These are phyloP conservation scores for Anticlea derivata DNA, from an alignment of 2,888 invertebrate species.

Conservation along the genomic window DNA sequence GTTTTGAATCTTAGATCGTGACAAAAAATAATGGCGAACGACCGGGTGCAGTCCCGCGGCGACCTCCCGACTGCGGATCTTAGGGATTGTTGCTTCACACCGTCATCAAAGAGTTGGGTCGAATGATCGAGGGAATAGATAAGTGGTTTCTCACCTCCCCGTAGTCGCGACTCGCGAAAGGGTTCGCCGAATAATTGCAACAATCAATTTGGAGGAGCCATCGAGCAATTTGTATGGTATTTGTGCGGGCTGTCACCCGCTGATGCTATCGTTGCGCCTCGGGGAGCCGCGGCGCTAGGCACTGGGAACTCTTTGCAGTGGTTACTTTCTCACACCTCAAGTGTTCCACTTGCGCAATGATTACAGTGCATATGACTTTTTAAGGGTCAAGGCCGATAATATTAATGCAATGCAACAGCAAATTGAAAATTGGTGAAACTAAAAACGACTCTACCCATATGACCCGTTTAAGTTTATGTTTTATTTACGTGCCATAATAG, in stretches of 20 bases:
- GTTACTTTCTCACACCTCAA: conserved; percentile 78
- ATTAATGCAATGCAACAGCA: not conserved
- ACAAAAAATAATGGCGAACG: conserved; percentile 69
- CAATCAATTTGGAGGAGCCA: conserved; percentile 81
- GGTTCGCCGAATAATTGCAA: conserved; percentile 82
- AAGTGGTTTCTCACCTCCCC: conserved; percentile 81
- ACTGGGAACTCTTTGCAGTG: conserved; percentile 70
- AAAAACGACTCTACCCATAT: no score
- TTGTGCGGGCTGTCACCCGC: conserved; percentile 83
- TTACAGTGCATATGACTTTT: conserved; percentile 26
- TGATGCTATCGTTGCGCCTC: conserved; percentile 75
- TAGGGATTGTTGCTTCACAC: conserved; percentile 71
- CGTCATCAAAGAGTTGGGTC: conserved; percentile 75
- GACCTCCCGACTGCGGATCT: conserved; percentile 57
- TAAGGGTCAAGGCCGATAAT: conserved; percentile 3
- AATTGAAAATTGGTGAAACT: no score
- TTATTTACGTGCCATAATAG: conserved; percentile 5
- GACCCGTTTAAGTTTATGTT: no score
- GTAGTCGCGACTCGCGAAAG: conserved; percentile 74
- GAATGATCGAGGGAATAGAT: conserved; percentile 71
- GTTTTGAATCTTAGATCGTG: conserved; percentile 63
- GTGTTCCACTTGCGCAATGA: conserved; percentile 46
- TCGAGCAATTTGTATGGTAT: conserved; percentile 83
- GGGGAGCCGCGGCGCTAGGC: conserved; percentile 59
- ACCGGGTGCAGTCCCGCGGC: conserved; percentile 58